Evolutionary conservation across 53 echinoderm and acorn worm species (phyloP), one percentile per base, ranked within the genome.

Genomic region (Hippasteria phrygiana): DNA sequence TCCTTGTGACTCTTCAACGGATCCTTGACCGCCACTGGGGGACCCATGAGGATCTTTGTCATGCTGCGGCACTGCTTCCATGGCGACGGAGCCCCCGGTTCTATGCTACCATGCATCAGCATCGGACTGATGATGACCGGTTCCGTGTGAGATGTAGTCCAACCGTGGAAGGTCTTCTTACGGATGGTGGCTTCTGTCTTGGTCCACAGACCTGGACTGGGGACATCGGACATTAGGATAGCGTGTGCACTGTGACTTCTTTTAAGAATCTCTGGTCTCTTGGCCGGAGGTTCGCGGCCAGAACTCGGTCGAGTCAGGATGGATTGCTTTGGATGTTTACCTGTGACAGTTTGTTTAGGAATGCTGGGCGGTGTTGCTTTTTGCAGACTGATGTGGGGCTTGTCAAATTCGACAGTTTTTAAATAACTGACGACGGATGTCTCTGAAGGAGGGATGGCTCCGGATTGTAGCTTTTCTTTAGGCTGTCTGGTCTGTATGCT

Each of bases 161-260:
- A 96, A n/a, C 99, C 99, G 26, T 95, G 98, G 28, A 91, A 91
- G 51, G 92, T 99, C 74, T 94, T 94, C 66, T 95, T 95, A 12
- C 93, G 81, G 10, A 91, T 39, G 26, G 71, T 54, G 40, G 72
- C 27, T 9, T 59, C 74, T 14, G 41, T 24, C 43, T 77, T 32
- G 45, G 77, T 46, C 6, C 53, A 77, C 35, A 47, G 53, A 20
- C 33, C 40, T 1, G 24, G 66, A 45, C 27, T 45, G 41, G 62
- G 37, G 38, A 9, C 31, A 74, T 75, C 32, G 47, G 67, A 42
- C 11, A 43, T 71, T 12, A 76, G 74, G 78, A 90, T 74, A 14
- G 90, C 72, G 38, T 71, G 55, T 51, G 82, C 82, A 82, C 90
- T 90, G 20, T 81, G 82, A 36, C 81, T 72, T 74, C 81, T 71